Evolutionary conservation across 53 echinoderm and acorn worm species (phyloP).

Genomic region (Pentamera pediparva): DNA sequence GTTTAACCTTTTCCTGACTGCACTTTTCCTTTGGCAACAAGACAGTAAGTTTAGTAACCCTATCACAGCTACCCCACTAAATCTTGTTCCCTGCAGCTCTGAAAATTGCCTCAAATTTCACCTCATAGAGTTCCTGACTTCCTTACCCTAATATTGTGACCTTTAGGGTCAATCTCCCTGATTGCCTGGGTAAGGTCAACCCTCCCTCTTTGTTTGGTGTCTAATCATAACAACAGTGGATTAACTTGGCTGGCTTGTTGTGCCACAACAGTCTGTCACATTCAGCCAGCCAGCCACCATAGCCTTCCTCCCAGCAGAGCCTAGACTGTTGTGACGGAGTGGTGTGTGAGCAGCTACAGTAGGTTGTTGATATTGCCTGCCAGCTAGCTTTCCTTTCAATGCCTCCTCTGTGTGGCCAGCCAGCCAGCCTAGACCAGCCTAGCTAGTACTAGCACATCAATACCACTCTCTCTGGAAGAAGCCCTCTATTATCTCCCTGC

Average conservation of each 20-base stretch:
- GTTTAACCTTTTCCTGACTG: constrained; percentile 26
- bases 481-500: too few species aligned
- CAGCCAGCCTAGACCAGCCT: not conserved
- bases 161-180: constrained; percentile 33
- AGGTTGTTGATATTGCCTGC: too few species aligned
- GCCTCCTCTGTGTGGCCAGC: constrained; percentile 8
- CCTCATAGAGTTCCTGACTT: constrained; percentile 31
- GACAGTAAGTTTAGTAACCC: too few species aligned
- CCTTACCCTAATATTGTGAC: constrained; percentile 38
- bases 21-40: constrained; percentile 14
- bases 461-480: too few species aligned
- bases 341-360: too few species aligned
- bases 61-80: too few species aligned
- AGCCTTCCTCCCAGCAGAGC: constrained; percentile 20
- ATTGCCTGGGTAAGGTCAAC: constrained; percentile 32
- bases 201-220: constrained; percentile 32
- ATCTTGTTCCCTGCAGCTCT: constrained; percentile 32
- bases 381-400: not conserved
- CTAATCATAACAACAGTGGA: constrained; percentile 35
- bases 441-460: too few species aligned
- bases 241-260: constrained; percentile 26
- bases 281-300: constrained; percentile 3
- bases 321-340: too few species aligned
- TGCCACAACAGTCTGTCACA: constrained; percentile 24
- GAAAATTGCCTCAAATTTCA: constrained; percentile 43